Evolutionary conservation across 2,888 invertebrate genomes (phyloP).

Genomic region (Orthonychiurus folsomi): DNA sequence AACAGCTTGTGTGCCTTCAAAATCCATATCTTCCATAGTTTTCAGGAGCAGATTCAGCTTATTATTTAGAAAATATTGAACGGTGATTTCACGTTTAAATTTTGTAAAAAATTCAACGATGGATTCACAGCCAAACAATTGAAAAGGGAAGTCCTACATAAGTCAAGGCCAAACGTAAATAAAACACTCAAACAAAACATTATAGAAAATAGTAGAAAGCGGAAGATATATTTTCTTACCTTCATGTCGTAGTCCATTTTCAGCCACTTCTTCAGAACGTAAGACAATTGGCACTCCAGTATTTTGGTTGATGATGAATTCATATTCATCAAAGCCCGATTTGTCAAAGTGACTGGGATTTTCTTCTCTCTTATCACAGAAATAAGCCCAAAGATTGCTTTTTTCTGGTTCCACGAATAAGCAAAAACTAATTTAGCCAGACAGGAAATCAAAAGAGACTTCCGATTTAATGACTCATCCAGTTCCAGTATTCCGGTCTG

Average conservation of each 20-base stretch:
- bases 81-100: constrained; percentile 45
- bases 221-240: constrained; percentile 11
- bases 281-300: constrained; percentile 23
- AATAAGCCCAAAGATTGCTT: constrained; percentile 51
- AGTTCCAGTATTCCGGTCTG: no score
- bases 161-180: no score
- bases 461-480: constrained; percentile 55
- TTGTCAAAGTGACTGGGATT: constrained; percentile 43
- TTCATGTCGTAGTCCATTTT: constrained; percentile 13
- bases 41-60: no score
- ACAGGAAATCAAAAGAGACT: constrained; percentile 52
- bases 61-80: no score
- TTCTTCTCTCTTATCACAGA: constrained; percentile 50
- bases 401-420: constrained; percentile 49
- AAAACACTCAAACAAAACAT: no score
- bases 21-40: no score
- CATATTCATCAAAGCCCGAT: constrained; percentile 23
- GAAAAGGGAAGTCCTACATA: constrained; percentile 44
- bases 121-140: constrained; percentile 43
- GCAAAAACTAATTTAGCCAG: constrained; percentile 50
- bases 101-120: constrained; percentile 46
- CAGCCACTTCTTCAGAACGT: constrained; percentile 25
- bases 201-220: no score
- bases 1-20: constrained; percentile 1
- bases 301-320: constrained; percentile 22